Base-by-base conservation (phyloP, 1,140 invertebrate species). In the Drosophila lacteicornis region DNA sequence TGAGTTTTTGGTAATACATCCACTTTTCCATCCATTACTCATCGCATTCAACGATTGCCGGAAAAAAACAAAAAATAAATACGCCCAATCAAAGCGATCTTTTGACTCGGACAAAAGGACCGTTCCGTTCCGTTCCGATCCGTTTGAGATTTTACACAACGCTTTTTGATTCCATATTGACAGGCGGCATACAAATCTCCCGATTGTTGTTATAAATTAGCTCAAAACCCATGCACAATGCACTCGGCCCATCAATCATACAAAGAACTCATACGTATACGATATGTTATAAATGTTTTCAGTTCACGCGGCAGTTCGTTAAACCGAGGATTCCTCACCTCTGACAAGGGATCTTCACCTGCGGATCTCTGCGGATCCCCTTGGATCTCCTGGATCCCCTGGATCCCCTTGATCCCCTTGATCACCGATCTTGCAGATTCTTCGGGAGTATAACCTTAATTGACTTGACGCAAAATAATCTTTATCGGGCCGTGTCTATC, bases 201-300 rank as follows among this genome's bases (percentile, higher is more conserved):
- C 74, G 73, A 81, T 87, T 87, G 77, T 87, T 87, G 77, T 88
- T 87, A 80, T 87, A 87, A 87, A 87, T 87, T 87, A 88, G 83
- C 83, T 87, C 84, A 87, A 88, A 79, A 78, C 68, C 78, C 65
- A 66, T 58, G 84, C 65, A 85, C 82, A 85, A 85, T 79, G 83
- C 82, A 81, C 58, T 66, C 66, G 63, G 70, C 61, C 82, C 74
- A 88, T 88, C 85, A 90, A 88, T 88, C 85, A 88, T 85, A 66
- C 46, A 46, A 55, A 13, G 57, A 65, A 68, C 49, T 40, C 25
- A 13, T 38, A 27, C 19, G 22, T 46, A 46, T 69, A n/a, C 47
- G 62, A 70, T 55, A 68, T 68, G 67, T 68, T 70, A 69, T 70
- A 70, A 68, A 70, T 70, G 67, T 70, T 70, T 70, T 69, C 67